Percentiles rank a stretch among this genome's conserved stretches.
Conservation (phyloP, 1,140 invertebrate genomes). For the Lordiphosa clarofinis region DNA sequence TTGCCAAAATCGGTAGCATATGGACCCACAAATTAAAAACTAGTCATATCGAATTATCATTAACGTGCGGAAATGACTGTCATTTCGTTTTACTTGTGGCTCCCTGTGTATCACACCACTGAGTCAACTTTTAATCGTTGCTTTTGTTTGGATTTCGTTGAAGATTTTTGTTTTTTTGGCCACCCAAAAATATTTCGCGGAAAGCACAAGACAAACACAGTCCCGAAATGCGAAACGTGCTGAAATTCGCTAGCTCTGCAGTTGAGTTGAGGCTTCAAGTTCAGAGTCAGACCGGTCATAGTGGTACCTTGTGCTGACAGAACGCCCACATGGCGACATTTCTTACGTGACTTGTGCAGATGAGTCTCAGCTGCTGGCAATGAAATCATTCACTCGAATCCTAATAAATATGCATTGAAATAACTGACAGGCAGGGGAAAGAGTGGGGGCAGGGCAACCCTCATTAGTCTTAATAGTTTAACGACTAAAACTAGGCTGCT, state of each 20-base stretch:
- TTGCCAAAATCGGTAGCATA: too few species aligned
- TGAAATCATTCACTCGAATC: constrained; percentile 42
- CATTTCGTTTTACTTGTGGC: too few species aligned
- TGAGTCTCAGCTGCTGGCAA: constrained; percentile 54
- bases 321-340: constrained; percentile 49
- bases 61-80: too few species aligned
- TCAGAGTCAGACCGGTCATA: constrained; percentile 4
- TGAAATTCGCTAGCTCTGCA: constrained; percentile 61
- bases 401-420: constrained; percentile 55
- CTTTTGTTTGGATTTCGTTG: constrained; percentile 7
- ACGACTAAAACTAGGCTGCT: constrained; percentile 45
- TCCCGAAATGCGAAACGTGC: constrained; percentile 64
- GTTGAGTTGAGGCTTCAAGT: constrained; percentile 18
- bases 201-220: constrained; percentile 69
- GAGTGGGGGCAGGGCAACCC: constrained; percentile 27
- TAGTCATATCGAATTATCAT: too few species aligned
- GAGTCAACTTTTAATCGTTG: constrained; percentile 4
- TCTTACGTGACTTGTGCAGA: constrained; percentile 47
- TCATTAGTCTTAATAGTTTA: constrained; percentile 76
- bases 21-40: too few species aligned
- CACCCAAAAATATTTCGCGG: constrained; percentile 62
- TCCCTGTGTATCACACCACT: not conserved
- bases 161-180: constrained; percentile 21
- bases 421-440: constrained; percentile 18
- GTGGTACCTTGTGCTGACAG: constrained; percentile 46